Evolutionary conservation across 2,797 vertebrate genomes (phyloP).

Genomic region (Coluber constrictor): DNA sequence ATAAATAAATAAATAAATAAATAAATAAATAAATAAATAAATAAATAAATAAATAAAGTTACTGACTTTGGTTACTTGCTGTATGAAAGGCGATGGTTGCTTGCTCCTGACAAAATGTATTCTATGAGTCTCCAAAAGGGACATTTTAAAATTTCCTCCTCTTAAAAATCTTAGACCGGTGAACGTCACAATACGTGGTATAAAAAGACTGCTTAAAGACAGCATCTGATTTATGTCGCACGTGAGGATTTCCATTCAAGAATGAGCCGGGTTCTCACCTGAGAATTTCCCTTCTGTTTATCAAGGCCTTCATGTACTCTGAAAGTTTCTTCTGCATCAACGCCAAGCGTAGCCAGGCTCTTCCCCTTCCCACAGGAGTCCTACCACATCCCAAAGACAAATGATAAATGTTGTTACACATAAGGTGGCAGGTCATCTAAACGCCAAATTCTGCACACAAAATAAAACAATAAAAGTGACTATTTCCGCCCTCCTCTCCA

Average conservation of each 20-base stretch:
- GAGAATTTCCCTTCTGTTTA: slow-evolving; percentile 97
- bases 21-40: too few relatives aligned
- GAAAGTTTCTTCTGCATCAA: slow-evolving; percentile 99
- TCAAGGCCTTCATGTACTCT: slow-evolving; percentile 98
- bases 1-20: too few relatives aligned
- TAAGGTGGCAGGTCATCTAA: neutral
- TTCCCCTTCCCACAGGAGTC: slow-evolving; percentile 92
- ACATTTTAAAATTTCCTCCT: neutral
- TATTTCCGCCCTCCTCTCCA: neutral
- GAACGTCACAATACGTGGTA: neutral
- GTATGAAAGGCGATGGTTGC: neutral
- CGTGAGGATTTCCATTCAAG: neutral
- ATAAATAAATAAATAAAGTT: too few relatives aligned
- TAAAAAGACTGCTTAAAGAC: neutral
- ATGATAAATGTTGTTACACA: neutral
- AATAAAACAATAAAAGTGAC: neutral
- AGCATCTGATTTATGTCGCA: neutral
- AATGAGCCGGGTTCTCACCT: slow-evolving; percentile 71
- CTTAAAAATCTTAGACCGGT: fast-evolving
- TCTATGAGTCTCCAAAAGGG: neutral
- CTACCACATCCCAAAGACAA: slow-evolving; percentile 65
- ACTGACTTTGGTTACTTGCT: neutral
- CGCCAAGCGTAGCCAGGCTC: slow-evolving; percentile 95
- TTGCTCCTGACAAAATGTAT: neutral
- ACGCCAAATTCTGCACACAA: neutral